These are phyloP conservation scores for Cirrhinus molitorella DNA, from an alignment of 2,797 vertebrate genomes.

Conservation along the genomic window DNA sequence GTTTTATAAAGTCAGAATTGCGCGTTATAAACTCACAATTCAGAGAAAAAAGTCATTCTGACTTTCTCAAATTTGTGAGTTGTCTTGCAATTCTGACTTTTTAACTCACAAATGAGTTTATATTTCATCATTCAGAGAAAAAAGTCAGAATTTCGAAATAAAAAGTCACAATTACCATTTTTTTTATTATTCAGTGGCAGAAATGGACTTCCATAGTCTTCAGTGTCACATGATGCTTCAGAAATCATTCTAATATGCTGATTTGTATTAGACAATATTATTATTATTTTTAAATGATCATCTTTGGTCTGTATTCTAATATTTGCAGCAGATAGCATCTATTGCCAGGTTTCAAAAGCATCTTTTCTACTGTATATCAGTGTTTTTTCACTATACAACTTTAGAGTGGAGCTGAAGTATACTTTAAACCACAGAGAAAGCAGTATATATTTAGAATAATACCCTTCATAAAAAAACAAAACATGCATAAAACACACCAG, in stretches of 20 bases:
- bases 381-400: not conserved
- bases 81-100: too few relatives aligned
- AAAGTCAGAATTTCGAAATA: too few relatives aligned
- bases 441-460: not conserved
- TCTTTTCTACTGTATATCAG: not conserved
- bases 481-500: not conserved
- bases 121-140: too few relatives aligned
- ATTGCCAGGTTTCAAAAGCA: not conserved
- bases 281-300: not conserved
- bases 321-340: not conserved
- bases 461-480: not conserved
- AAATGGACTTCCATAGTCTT: not conserved
- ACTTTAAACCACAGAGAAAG: not conserved
- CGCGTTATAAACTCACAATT: too few relatives aligned
- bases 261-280: not conserved
- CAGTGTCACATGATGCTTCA: not conserved
- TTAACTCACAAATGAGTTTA: too few relatives aligned
- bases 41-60: too few relatives aligned
- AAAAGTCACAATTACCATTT: too few relatives aligned
- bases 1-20: too few relatives aligned
- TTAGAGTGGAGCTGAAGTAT: not conserved
- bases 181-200: too few relatives aligned
- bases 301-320: not conserved
- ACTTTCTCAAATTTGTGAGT: too few relatives aligned
- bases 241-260: not conserved